These are phyloP conservation scores for Nasonia vitripennis DNA, from an alignment of 1,140 invertebrate species.

Conservation along the genomic window DNA sequence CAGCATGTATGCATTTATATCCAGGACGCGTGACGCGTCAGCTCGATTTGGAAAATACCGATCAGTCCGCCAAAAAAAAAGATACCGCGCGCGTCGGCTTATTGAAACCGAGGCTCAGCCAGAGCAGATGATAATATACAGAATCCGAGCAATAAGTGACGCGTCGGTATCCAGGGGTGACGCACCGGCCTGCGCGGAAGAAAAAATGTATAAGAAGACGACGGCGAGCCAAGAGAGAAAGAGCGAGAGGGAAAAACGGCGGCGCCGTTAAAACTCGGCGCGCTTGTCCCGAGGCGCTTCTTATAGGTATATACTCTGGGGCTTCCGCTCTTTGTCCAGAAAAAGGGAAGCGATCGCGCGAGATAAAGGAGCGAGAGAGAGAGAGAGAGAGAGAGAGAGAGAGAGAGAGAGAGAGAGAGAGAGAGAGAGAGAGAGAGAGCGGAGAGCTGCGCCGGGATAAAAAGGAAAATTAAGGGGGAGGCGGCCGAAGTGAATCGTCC, in stretches of 20 bases:
- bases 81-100: background rate
- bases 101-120: background rate
- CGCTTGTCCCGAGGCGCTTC: conserved; percentile 23
- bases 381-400: no score
- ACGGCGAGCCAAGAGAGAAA: background rate
- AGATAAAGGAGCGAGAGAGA: background rate
- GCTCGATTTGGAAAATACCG: background rate
- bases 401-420: background rate
- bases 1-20: background rate
- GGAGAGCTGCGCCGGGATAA: background rate
- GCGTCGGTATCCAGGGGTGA: background rate
- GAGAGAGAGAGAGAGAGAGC: no score
- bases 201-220: background rate
- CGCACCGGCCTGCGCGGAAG: background rate
- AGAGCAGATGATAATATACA: no score
- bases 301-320: background rate
- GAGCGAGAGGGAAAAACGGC: background rate
- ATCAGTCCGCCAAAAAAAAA: background rate
- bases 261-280: conserved; percentile 13
- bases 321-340: conserved; percentile 35
- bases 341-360: background rate
- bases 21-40: background rate
- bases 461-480: conserved; percentile 40
- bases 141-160: background rate
- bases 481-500: conserved; percentile 16